Evolutionary conservation across 1,140 invertebrate species (phyloP).

Genomic region (Drosophila repleta): DNA sequence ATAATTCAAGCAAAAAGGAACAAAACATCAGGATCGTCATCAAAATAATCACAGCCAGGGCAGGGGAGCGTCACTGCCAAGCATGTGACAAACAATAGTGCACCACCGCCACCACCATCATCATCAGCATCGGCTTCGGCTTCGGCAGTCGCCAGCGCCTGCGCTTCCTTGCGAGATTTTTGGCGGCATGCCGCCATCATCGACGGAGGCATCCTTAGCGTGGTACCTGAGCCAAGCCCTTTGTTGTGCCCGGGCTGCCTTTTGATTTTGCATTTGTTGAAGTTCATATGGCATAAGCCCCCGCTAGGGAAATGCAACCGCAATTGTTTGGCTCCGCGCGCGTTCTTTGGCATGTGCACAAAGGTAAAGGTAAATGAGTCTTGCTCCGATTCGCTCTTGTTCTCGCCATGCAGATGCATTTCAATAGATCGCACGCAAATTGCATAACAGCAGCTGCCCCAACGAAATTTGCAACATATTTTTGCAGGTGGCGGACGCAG

Average conservation of each 20-base stretch:
- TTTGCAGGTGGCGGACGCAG: slow-evolving; percentile 20
- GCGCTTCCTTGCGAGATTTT: slow-evolving; percentile 53
- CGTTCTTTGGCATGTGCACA: slow-evolving; percentile 75
- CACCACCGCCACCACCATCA: slow-evolving; percentile 44
- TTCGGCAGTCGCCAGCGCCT: slow-evolving; percentile 33
- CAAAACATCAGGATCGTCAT: slow-evolving; percentile 28
- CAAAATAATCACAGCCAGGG: slow-evolving; percentile 65
- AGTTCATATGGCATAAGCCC: slow-evolving; percentile 42
- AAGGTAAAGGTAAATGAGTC: slow-evolving; percentile 61
- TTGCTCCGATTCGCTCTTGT: slow-evolving; percentile 20
- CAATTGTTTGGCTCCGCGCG: slow-evolving; percentile 61
- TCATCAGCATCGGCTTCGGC: background rate
- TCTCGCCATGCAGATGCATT: slow-evolving; percentile 59
- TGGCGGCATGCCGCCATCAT: slow-evolving; percentile 57
- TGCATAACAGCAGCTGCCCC: slow-evolving; percentile 67
- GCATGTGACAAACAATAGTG: slow-evolving; percentile 60
- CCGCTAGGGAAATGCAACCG: slow-evolving; percentile 67
- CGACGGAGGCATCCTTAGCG: slow-evolving; percentile 1
- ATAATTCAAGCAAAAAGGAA: slow-evolving; percentile 41
- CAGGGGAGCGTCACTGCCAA: background rate
- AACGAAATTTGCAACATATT: slow-evolving; percentile 1
- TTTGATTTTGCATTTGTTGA: slow-evolving; percentile 59
- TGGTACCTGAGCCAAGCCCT: slow-evolving; percentile 62
- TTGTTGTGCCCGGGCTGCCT: slow-evolving; percentile 55
- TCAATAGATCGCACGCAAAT: slow-evolving; percentile 22